These are phyloP conservation scores for Plotosus lineatus DNA, from an alignment of 2,113 vertebrate genomes.

Conservation along the genomic window DNA sequence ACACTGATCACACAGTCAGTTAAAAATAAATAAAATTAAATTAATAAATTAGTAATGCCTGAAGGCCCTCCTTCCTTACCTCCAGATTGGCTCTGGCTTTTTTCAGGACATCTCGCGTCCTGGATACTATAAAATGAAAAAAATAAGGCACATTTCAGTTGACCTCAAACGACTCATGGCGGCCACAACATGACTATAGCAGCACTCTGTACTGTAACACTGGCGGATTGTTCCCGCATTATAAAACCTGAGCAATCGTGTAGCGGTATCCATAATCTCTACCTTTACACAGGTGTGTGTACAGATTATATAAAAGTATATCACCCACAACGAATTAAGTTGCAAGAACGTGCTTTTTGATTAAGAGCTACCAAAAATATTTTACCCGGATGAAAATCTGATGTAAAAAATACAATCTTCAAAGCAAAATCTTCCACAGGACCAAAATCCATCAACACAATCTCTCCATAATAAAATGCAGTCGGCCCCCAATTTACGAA, in stretches of 20 bases:
- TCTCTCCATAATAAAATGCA: too few relatives aligned
- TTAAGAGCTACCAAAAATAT: too few relatives aligned
- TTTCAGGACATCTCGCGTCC: conserved; percentile 87
- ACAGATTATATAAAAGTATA: too few relatives aligned
- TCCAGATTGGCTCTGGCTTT: conserved; percentile 90
- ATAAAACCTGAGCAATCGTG: neutral
- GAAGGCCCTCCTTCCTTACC: conserved; percentile 67
- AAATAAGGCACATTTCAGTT: neutral
- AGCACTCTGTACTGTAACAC: neutral
- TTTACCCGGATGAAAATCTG: too few relatives aligned
- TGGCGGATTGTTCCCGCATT: neutral
- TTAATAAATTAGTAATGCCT: neutral
- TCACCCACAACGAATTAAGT: too few relatives aligned
- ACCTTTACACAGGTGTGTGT: neutral
- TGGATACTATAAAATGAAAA: conserved; percentile 76
- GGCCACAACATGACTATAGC: neutral
- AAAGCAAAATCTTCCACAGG: too few relatives aligned
- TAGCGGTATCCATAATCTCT: neutral
- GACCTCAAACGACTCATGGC: neutral
- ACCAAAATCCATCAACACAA: too few relatives aligned
- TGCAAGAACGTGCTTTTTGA: too few relatives aligned
- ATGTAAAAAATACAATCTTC: too few relatives aligned
- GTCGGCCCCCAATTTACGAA: too few relatives aligned
- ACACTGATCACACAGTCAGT: too few relatives aligned
- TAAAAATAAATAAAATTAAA: neutral